phyloP scores from a whole-genome alignment of 2,113 vertebrate genomes.

The Poicephalus gulielmi region DNA sequence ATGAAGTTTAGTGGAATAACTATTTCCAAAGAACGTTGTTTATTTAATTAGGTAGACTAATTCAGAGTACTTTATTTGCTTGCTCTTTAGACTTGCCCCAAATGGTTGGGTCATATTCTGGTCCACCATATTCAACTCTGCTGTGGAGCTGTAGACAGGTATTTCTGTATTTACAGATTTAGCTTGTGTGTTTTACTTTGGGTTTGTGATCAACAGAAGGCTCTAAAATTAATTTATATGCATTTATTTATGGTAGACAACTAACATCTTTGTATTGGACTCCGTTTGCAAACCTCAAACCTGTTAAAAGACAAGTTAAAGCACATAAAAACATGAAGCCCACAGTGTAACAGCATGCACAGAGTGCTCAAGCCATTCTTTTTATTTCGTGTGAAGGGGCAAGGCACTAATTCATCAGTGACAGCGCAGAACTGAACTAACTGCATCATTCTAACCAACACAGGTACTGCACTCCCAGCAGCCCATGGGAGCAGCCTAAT shows the following conservation, averaged over 20 bases:
- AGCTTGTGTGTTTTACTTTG: background rate
- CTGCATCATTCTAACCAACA: background rate
- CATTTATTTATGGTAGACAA: background rate
- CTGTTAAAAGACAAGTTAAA: slow-evolving; percentile 21
- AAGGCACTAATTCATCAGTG: background rate
- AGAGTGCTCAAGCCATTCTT: background rate
- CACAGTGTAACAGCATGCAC: fast-evolving
- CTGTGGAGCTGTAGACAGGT: background rate
- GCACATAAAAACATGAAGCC: background rate
- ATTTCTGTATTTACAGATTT: background rate
- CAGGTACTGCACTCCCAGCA: background rate
- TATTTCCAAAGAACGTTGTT: background rate
- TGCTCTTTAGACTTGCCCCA: background rate
- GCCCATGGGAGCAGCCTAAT: background rate
- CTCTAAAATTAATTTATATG: background rate
- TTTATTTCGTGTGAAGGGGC: fast-evolving
- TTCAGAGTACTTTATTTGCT: background rate
- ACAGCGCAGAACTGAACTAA: background rate
- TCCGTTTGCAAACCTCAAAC: background rate
- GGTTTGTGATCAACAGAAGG: background rate
- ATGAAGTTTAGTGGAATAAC: background rate
- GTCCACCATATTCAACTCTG: background rate
- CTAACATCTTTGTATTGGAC: background rate
- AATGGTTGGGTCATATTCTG: background rate
- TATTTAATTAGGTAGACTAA: background rate